Evolutionary conservation across 1,140 invertebrate genomes (phyloP), one percentile per base, ranked within the genome.

Genomic region (Cyclina sinensis): DNA sequence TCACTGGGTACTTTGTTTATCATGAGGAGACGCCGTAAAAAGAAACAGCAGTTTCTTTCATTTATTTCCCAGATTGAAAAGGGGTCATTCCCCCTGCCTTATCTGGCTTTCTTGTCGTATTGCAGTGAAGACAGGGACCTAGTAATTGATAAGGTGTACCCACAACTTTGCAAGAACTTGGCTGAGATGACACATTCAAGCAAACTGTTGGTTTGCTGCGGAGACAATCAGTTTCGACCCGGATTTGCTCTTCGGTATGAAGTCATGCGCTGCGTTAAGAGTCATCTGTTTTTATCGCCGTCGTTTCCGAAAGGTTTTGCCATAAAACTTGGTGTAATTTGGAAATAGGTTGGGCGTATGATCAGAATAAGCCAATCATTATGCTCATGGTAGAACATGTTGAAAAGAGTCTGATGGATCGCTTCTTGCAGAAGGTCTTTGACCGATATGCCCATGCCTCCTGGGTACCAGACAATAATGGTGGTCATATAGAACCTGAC

Each of bases 181-280:
- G 2, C 32, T 7, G 9, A 39, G 11, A 30, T 7, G 39, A 73
- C 68, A 7, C 1, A 24, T 11, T 21, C 37, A 73, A 43, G 39
- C 68, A 39, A 24, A 9, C 18, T 3, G 21, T 30, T 73, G 16
- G 68, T 73, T 1, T 82, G 79, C 54, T 39, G 3, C 14, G 79
- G 79, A 32, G 79, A 82, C 35, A 35, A 27, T 2, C 30, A 82
- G 62, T 82, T 82, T 24, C 24, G 51, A 21, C 79, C 79, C 62
- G 79, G 79, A 39, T 46, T 24, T 46, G 24, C 51, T 12, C 35
- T 82, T 18, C 35, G 37, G n/a, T 12, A 62, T 43, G 51, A 82
- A 65, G 48, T 65, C 18, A 62, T 82, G 14, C 16, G 39, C 35
- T 43, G 32, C n/a, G 32, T 82, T 21, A 24, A 62, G 32, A 59